phyloP scores from a whole-genome alignment of 1,140 invertebrate species.

The Drosophila rhopaloa region DNA sequence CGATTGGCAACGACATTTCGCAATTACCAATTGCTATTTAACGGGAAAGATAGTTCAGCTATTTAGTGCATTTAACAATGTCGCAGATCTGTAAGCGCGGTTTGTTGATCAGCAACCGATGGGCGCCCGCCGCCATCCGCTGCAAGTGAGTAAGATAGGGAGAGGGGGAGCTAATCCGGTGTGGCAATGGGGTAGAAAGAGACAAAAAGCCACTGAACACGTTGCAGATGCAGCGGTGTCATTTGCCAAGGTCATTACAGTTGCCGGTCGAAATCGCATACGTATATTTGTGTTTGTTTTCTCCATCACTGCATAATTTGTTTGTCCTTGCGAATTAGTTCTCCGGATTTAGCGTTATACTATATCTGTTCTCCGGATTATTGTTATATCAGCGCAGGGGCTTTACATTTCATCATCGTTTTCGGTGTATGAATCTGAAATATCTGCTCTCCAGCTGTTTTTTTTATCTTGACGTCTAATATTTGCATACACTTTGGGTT shows the following conservation, averaged over 20 bases:
- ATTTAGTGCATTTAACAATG: slow-evolving; percentile 45
- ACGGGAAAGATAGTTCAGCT: slow-evolving; percentile 28
- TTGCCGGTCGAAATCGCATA: slow-evolving; percentile 46
- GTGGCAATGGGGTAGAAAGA: neutral
- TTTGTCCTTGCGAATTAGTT: slow-evolving; percentile 29
- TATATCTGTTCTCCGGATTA: slow-evolving; percentile 15
- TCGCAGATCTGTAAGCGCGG: slow-evolving; percentile 67
- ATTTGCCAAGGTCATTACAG: slow-evolving; percentile 77
- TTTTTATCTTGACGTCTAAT: slow-evolving; percentile 11
- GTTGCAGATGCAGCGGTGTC: slow-evolving; percentile 64
- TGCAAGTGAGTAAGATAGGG: slow-evolving; percentile 57
- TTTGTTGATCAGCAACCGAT: slow-evolving; percentile 59
- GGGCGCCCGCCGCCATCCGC: slow-evolving; percentile 59
- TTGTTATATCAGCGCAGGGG: slow-evolving; percentile 50
- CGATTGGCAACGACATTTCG: slow-evolving; percentile 20
- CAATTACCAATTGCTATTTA: slow-evolving; percentile 40
- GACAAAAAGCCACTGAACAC: slow-evolving; percentile 26
- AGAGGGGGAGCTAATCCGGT: neutral
- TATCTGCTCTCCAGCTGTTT: slow-evolving; percentile 28
- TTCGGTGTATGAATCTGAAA: neutral
- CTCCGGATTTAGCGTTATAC: neutral
- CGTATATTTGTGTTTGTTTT: slow-evolving; percentile 26
- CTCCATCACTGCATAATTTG: slow-evolving; percentile 46
- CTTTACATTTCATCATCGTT: slow-evolving; percentile 24
- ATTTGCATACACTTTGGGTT: slow-evolving; percentile 16